Evolutionary conservation across 2,888 invertebrate genomes (phyloP), one percentile per base, ranked within the genome.

Genomic region (Caenorhabditis angaria): DNA sequence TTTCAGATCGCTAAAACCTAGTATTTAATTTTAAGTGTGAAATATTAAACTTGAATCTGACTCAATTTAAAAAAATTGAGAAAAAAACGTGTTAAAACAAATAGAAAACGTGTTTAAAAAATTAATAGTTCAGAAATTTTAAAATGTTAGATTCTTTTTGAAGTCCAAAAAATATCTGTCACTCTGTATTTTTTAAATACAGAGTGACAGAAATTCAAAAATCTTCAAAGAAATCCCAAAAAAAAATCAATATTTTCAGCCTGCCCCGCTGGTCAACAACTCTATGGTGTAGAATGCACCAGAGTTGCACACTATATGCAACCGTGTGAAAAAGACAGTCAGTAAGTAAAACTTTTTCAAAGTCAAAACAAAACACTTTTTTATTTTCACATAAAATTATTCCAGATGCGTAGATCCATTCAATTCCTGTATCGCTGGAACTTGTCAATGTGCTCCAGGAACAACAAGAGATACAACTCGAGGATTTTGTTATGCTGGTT

Each of bases 391-490:
- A 24, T 5, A 51, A 51, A 51, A n/a, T 24, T 27, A 14, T 61
- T 72, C 4, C 62, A 73, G 73, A 66, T 87, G 87, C 65, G 83
- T 85, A 0, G 86, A 85, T 55, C 83, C 87, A 6, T 85, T 85
- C 70, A 87, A 82, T 57, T 74, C 83, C 3, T 87, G 87, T 62
- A 74, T 80, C 18, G 76, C 71, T 24, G 85, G 84, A 41, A 82
- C 83, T 0, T 87, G 87, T 63, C 85, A 83, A 62, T 87, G 87
- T 61, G 67, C 85, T 8, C 82, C 84, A 6, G 87, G 87, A 20
- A 85, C 87, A 1, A 78, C 80, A 0, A 63, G 84, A 63, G 85
- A 85, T 59, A 70, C 80, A 5, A 80, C 76, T 50, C 76, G 81
- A 50, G 82, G 83, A 25, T 82, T 79, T 53, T 87, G 86, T 60